Evolutionary conservation across 2,888 invertebrate genomes (phyloP), one percentile per base, ranked within the genome.

Genomic region (Andrena trimmerana): DNA sequence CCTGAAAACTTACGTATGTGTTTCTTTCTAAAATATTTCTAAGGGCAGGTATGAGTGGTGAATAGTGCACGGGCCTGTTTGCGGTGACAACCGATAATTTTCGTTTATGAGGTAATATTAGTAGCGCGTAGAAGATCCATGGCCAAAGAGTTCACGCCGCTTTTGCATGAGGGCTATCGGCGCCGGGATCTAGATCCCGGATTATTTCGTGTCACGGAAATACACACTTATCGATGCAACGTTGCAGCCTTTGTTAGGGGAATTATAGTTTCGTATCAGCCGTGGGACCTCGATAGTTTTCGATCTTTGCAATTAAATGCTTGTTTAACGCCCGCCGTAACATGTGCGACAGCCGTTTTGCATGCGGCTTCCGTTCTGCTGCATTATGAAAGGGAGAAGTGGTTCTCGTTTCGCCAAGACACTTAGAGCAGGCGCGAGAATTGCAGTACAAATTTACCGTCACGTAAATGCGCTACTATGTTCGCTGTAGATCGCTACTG

Each of bases 241-340:
- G 50, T 52, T 59, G 16, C 27, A 8, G 6, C 54, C 16, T 48
- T 68, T 60, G 65, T 31, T 48, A n/a, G 16, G n/a, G 8, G 42
- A 50, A 63, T 66, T 31, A 42, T 42, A 31, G 24, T 62, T 78
- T 67, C 31, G 65, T 66, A 59, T 52, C n/a, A n/a, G 16, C 16
- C 7, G 20, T 16, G 24, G 59, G 20, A 8, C 29, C 4, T 50
- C 20, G 68, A 69, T 59, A 50, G 68, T 57, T 75, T 72, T 63
- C 54, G 8, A 80, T 54, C 63, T 69, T 13, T 52, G 27, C 50
- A 69, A 83, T 80, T 82, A 80, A 70, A 62, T 27, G 6, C 48
- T 60, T 31, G 20, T 36, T 78, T 10, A 67, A 24, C 50, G 54
- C 20, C 42, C 20, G 24, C 10, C 65, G 13, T 4, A 10, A 60